Conservation (phyloP, 2,797 vertebrate genomes). For the Lutjanus campechanus region DNA sequence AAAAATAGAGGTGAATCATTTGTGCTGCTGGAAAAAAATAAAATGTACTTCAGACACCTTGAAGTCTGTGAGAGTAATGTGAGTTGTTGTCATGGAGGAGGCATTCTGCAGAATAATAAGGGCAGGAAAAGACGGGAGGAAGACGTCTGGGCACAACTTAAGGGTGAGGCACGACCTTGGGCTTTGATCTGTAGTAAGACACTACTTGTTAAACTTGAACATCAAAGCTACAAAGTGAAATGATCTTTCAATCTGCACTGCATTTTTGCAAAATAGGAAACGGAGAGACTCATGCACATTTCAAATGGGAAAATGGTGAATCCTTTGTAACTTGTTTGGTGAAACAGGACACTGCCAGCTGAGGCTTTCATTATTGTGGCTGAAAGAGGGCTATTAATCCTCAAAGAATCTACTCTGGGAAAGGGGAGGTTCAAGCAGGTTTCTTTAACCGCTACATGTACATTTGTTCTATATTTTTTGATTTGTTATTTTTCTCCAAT, state of each 20-base stretch:
- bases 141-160: background rate
- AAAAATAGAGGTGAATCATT: constrained; percentile 10
- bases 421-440: background rate
- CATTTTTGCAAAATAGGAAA: constrained; percentile 16
- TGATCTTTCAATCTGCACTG: constrained; percentile 25
- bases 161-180: constrained; percentile 4
- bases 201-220: constrained; percentile 21
- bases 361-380: background rate
- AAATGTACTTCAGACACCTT: constrained; percentile 18
- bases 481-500: too few species aligned
- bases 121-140: background rate
- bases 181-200: constrained; percentile 56
- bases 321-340: constrained; percentile 16
- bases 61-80: constrained; percentile 32
- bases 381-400: background rate
- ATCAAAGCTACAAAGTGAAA: constrained; percentile 56
- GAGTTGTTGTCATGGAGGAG: constrained; percentile 24
- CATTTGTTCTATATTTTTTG: background rate
- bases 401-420: background rate
- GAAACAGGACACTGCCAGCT: background rate
- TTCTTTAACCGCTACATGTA: background rate
- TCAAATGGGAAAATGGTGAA: constrained; percentile 29
- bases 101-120: constrained; percentile 29
- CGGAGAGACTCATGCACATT: background rate
- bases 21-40: background rate